Conservation (phyloP, 2,797 vertebrate species). For the Lithobates sylvaticus region DNA sequence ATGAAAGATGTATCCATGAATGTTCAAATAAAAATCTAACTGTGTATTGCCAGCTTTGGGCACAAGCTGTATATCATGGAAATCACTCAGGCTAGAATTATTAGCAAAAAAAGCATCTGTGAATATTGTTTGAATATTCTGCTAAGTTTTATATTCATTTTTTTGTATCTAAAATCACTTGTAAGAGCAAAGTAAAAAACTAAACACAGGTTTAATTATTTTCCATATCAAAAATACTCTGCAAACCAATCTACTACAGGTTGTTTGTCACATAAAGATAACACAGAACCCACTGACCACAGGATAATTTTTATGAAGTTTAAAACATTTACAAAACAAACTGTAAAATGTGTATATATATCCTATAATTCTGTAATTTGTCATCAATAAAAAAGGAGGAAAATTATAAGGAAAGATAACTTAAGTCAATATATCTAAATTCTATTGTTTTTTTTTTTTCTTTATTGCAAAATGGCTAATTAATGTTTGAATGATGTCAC, state of each 20-base stretch:
- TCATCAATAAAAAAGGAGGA: conserved; percentile 11
- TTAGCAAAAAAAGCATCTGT: too few relatives aligned
- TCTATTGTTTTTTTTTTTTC: conserved; percentile 33
- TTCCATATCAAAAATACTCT: conserved; percentile 1
- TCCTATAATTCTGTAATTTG: conserved; percentile 3
- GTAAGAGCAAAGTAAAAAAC: neutral
- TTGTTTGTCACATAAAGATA: neutral
- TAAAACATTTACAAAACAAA: conserved; percentile 51
- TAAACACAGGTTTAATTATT: neutral
- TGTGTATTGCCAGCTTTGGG: too few relatives aligned
- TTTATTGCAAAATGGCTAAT: conserved; percentile 55
- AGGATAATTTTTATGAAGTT: conserved; percentile 31
- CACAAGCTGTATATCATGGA: too few relatives aligned
- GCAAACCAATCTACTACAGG: neutral
- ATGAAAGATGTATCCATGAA: too few relatives aligned
- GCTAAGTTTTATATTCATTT: neutral
- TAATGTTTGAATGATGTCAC: conserved; percentile 29
- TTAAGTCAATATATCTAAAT: conserved; percentile 44
- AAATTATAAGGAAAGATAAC: conserved; percentile 29
- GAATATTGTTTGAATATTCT: neutral
- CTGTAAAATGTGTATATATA: conserved; percentile 13
- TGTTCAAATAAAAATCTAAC: too few relatives aligned
- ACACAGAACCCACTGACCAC: neutral
- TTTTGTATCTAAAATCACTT: neutral
- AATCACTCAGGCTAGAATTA: too few relatives aligned